These are phyloP conservation scores for Sesia bembeciformis DNA, from an alignment of 2,888 invertebrate species.

Conservation along the genomic window DNA sequence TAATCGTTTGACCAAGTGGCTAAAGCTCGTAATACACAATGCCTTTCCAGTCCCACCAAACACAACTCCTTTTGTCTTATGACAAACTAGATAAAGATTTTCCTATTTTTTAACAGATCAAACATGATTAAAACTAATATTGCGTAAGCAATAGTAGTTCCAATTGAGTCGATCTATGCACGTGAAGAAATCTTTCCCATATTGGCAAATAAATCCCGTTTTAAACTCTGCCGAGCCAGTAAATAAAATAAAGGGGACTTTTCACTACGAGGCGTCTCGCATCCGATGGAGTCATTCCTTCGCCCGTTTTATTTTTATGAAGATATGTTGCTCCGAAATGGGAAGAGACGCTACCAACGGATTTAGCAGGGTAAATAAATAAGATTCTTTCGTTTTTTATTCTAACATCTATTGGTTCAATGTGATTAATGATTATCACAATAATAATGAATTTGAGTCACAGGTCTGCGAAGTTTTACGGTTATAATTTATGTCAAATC, in stretches of 20 bases:
- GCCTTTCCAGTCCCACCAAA: too few species aligned
- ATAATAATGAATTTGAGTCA: too few species aligned
- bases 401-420: not conserved
- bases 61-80: too few species aligned
- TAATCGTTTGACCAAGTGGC: too few species aligned
- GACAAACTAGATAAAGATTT: too few species aligned
- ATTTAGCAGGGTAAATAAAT: slow-evolving; percentile 34
- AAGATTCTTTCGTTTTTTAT: slow-evolving; percentile 21
- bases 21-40: too few species aligned
- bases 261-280: slow-evolving; percentile 24
- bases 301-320: slow-evolving; percentile 56
- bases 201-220: slow-evolving; percentile 58
- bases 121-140: too few species aligned
- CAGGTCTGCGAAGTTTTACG: too few species aligned
- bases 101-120: too few species aligned
- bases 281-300: slow-evolving; percentile 39
- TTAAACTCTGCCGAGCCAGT: slow-evolving; percentile 51
- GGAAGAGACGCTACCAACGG: slow-evolving; percentile 17
- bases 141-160: not conserved
- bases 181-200: slow-evolving; percentile 16
- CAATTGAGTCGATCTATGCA: not conserved
- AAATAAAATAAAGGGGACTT: slow-evolving; percentile 59
- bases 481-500: too few species aligned
- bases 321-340: slow-evolving; percentile 49
- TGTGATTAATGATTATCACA: too few species aligned